Conservation (phyloP, 2,888 invertebrate genomes). For the Agrilus biguttatus region DNA sequence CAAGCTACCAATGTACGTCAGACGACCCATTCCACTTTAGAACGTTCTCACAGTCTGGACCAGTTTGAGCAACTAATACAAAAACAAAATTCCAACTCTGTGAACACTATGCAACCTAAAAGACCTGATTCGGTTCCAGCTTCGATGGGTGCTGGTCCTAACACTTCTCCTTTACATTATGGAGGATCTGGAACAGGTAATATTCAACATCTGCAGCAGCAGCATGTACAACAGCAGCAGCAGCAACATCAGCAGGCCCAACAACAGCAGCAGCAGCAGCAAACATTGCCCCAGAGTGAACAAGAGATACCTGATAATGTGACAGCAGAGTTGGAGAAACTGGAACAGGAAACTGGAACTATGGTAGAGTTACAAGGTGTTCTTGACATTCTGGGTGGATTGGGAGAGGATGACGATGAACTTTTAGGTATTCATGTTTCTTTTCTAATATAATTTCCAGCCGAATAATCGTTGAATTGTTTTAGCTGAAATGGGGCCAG, state of each 20-base stretch:
- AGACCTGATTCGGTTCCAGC: no score
- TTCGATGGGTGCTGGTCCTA: not conserved
- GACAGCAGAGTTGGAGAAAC: constrained; percentile 51
- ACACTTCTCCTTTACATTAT: not conserved
- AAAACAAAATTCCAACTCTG: constrained; percentile 2
- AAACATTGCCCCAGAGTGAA: constrained; percentile 20
- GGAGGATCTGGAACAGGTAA: not conserved
- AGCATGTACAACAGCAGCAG: constrained; percentile 9
- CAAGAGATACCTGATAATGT: constrained; percentile 52
- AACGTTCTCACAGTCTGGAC: constrained; percentile 5
- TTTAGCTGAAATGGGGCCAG: constrained; percentile 78
- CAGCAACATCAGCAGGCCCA: constrained; percentile 12
- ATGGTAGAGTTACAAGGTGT: constrained; percentile 50
- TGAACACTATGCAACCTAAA: no score
- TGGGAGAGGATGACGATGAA: constrained; percentile 78
- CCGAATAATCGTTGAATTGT: constrained; percentile 5
- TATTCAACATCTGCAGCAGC: constrained; percentile 12
- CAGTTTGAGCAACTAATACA: constrained; percentile 9
- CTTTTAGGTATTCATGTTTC: constrained; percentile 39
- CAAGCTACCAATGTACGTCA: constrained; percentile 5
- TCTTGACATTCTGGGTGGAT: constrained; percentile 65
- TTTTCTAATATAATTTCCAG: not conserved
- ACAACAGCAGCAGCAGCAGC: constrained; percentile 11
- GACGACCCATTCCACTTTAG: not conserved
- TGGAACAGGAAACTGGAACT: constrained; percentile 50